Base-by-base conservation (phyloP, 2,113 vertebrate species). In the Carlito syrichta region DNA sequence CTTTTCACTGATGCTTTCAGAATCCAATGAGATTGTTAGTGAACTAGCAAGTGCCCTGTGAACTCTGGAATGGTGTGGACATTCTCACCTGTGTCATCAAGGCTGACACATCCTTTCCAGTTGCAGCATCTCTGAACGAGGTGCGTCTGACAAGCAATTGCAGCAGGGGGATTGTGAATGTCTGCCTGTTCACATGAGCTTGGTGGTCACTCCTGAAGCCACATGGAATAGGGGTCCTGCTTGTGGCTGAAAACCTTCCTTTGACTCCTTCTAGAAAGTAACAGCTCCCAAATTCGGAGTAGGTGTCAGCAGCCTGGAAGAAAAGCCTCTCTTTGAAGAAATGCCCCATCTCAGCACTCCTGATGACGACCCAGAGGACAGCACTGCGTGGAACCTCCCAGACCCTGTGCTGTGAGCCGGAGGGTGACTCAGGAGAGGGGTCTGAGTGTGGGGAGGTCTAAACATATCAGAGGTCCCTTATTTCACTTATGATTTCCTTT, bases 51-150 rank as follows among this genome's bases (percentile, higher is more conserved):
- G 38, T 23, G 30, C 19, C 25, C 27, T 27, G 56, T 5, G 22
- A 19, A n/a, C 20, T 7, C 20, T 8, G 13, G 20, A 74, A 27
- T 0, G 1, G 27, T 0, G 0, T 14, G 7, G 3, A 4, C 32
- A 0, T n/a, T 3, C 35, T 14, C 50, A 2, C 3, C 74, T 56
- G 12, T 20, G 20, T 4, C 23, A 2, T 4, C 8, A 8, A 17
- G 16, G 1, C 2, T 0, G 3, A 45, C 16, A 13, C 4, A 0
- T n/a, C 9, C 13, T 45, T 32, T 17, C 38, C 32, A 6, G 5
- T 17, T 11, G 25, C 19, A 52, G 43, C 35, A 11, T 27, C 73
- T 73, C 9, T 35, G 86, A 32, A 22, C 9, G 17, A 40, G 30
- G 5, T 3, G 38, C 8, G 1, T 11, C 16, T 19, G 40, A 35